Evolutionary conservation across 2,888 invertebrate species (phyloP).

Genomic region (Lasioglossum leucozonium): DNA sequence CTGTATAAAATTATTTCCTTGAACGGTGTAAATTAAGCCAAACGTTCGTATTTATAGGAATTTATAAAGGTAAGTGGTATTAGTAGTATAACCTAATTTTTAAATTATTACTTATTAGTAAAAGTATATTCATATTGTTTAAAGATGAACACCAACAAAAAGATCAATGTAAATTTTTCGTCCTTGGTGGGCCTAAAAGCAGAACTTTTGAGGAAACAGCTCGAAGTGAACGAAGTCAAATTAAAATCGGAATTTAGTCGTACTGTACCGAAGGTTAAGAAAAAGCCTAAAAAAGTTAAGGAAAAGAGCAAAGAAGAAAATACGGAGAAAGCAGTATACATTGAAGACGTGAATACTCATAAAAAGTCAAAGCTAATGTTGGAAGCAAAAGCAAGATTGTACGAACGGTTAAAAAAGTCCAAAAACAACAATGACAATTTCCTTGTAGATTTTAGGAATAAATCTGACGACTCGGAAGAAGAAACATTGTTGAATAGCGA

Average conservation of each 20-base stretch:
- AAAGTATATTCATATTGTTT: neutral
- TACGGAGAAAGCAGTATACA: conserved; percentile 70
- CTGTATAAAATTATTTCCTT: neutral
- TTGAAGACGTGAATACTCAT: conserved; percentile 75
- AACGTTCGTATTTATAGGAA: neutral
- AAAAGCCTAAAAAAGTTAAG: conserved; percentile 81
- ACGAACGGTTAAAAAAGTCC: conserved; percentile 77
- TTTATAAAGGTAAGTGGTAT: neutral
- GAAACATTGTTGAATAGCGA: conserved; percentile 69
- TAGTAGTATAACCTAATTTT: conserved; percentile 31
- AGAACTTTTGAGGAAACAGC: conserved; percentile 94
- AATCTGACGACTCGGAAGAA: conserved; percentile 75
- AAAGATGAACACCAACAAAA: conserved; percentile 79
- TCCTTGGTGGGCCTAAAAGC: conserved; percentile 93
- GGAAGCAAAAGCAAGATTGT: conserved; percentile 81
- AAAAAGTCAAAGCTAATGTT: conserved; percentile 84
- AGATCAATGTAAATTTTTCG: conserved; percentile 81
- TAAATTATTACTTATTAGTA: neutral
- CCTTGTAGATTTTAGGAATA: conserved; percentile 81
- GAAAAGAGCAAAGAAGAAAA: conserved; percentile 74
- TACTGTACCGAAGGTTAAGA: conserved; percentile 62
- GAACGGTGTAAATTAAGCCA: neutral
- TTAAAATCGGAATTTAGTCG: conserved; percentile 80
- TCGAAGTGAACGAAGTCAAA: conserved; percentile 91
- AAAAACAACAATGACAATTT: conserved; percentile 76